Conservation (phyloP, 2,797 vertebrate species). For the Nyctalus aviator region DNA sequence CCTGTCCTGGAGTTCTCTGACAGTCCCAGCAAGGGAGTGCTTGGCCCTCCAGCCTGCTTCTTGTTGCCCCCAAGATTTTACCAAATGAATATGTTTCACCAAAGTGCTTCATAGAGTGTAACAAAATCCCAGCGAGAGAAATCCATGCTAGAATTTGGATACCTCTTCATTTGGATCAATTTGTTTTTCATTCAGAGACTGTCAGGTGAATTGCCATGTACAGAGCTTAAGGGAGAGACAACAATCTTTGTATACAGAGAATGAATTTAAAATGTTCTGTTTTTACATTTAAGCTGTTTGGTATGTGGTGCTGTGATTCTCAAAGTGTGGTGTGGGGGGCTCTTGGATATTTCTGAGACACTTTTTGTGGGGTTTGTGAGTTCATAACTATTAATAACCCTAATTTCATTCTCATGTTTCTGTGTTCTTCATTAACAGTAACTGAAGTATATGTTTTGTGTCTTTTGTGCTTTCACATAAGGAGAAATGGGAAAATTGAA, state of each 20-base stretch:
- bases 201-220: neutral
- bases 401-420: neutral
- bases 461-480: neutral
- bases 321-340: neutral
- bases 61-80: neutral
- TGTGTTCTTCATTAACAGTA: neutral
- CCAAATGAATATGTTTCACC: neutral
- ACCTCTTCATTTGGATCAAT: constrained; percentile 4
- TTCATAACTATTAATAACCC: neutral
- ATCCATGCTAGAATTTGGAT: neutral
- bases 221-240: neutral
- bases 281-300: neutral
- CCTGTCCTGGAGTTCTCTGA: neutral
- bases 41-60: neutral
- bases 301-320: neutral
- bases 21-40: neutral
- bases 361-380: neutral
- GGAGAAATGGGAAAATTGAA: constrained; percentile 21
- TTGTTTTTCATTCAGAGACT: neutral
- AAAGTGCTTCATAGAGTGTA: neutral
- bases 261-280: neutral
- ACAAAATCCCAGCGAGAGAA: neutral
- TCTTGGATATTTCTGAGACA: neutral
- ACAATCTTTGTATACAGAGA: constrained; percentile 2
- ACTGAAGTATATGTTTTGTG: neutral